Percentiles rank a stretch among this genome's conserved stretches.
These are phyloP conservation scores for Globia sparganii DNA, from an alignment of 2,888 invertebrate genomes.

Conservation along the genomic window DNA sequence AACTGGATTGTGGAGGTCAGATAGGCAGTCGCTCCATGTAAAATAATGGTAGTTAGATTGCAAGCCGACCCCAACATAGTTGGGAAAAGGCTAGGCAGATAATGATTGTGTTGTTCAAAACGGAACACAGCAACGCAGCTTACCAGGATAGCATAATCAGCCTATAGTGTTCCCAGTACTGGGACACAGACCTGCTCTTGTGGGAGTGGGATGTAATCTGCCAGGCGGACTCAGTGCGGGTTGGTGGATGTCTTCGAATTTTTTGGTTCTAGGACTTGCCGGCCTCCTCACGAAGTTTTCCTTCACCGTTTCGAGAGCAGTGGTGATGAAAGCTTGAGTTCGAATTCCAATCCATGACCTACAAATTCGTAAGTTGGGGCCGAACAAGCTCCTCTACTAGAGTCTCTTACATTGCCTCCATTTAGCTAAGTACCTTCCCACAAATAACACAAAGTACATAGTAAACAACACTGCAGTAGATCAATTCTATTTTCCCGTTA, in stretches of 20 bases:
- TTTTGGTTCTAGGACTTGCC: neutral
- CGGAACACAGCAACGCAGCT: neutral
- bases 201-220: neutral
- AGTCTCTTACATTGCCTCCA: neutral
- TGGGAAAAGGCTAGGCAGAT: no score
- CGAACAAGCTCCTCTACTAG: neutral
- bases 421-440: neutral
- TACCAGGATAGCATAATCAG: neutral
- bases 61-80: no score
- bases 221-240: neutral
- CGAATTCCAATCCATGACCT: neutral
- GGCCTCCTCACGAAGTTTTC: neutral
- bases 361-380: neutral
- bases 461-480: slow-evolving; percentile 42
- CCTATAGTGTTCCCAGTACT: neutral
- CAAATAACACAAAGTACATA: slow-evolving; percentile 1
- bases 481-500: slow-evolving; percentile 63
- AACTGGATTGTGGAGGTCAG: no score
- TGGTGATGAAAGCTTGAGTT: neutral
- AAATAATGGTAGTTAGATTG: no score
- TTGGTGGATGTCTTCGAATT: neutral
- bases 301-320: neutral
- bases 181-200: neutral
- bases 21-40: no score
- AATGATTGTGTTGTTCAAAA: neutral